A percentile compares a stretch with the other conserved stretches of the same genome.
Evolutionary conservation across 2,797 vertebrate genomes (phyloP).

Genomic region (Crax fasciolata): DNA sequence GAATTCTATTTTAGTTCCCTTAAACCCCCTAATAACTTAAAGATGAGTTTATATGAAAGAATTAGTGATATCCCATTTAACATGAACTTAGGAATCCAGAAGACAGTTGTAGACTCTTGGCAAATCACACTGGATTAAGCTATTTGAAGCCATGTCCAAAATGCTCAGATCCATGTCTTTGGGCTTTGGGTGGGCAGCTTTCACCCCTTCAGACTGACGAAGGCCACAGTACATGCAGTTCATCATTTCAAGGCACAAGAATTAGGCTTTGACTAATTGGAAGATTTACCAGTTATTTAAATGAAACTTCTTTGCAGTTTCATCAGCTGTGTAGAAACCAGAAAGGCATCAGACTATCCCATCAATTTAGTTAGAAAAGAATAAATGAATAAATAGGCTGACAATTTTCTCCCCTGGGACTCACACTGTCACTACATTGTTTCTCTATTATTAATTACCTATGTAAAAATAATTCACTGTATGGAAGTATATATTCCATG

Average conservation of each 20-base stretch:
- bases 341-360: constrained; percentile 73
- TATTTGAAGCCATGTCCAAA: constrained; percentile 68
- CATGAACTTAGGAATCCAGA: constrained; percentile 73
- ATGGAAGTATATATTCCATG: neutral
- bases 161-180: constrained; percentile 75
- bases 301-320: constrained; percentile 82
- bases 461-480: constrained; percentile 72
- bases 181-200: constrained; percentile 18
- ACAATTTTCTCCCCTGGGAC: constrained; percentile 74
- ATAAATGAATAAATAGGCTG: constrained; percentile 77
- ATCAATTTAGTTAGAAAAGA: constrained; percentile 81
- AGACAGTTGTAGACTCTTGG: constrained; percentile 70
- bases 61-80: constrained; percentile 61
- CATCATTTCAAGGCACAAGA: constrained; percentile 78
- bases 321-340: constrained; percentile 75
- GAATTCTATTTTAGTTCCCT: neutral
- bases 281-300: constrained; percentile 82
- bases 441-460: constrained; percentile 82
- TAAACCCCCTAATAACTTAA: constrained; percentile 14
- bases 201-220: constrained; percentile 66
- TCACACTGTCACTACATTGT: constrained; percentile 67
- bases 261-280: constrained; percentile 84
- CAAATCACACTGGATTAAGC: constrained; percentile 72
- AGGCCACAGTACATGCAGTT: constrained; percentile 65
- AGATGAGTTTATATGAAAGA: constrained; percentile 20